A percentile compares a stretch with the other conserved stretches of the same genome.
Conservation (phyloP, 64 coral and sea anemone species). For the Exaiptasia diaphana region DNA sequence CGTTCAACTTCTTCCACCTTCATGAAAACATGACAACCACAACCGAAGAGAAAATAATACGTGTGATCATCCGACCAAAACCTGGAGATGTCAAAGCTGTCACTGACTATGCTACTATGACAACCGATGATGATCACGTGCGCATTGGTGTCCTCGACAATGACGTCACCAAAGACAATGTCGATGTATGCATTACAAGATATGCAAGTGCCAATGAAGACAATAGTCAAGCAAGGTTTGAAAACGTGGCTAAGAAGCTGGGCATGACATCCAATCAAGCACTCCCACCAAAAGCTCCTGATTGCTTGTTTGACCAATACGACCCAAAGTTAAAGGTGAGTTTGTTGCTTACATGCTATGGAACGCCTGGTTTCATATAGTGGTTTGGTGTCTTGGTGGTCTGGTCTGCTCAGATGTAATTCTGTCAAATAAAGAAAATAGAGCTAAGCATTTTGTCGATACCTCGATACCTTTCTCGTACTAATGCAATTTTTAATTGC, state of each 20-base stretch:
- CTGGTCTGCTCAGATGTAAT: too few species aligned
- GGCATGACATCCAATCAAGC: slow-evolving; percentile 72
- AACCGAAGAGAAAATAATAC: slow-evolving; percentile 60
- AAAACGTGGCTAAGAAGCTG: slow-evolving; percentile 74
- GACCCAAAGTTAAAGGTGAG: slow-evolving; percentile 69
- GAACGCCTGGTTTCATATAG: too few species aligned
- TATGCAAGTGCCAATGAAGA: neutral
- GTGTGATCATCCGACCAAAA: slow-evolving; percentile 78
- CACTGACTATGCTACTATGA: slow-evolving; percentile 76
- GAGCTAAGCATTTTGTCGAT: too few species aligned
- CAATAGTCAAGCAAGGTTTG: slow-evolving; percentile 29
- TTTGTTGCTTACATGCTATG: too few species aligned
- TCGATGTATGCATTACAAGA: slow-evolving; percentile 65
- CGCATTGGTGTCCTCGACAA: slow-evolving; percentile 90
- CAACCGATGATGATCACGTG: slow-evolving; percentile 66
- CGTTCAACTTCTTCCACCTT: slow-evolving; percentile 76
- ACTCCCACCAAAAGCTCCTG: slow-evolving; percentile 75
- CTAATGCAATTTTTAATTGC: too few species aligned
- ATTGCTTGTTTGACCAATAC: slow-evolving; percentile 97
- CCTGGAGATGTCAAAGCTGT: slow-evolving; percentile 50
- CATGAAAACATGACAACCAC: slow-evolving; percentile 83
- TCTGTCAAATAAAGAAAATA: too few species aligned
- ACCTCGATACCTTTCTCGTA: too few species aligned
- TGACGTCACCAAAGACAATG: slow-evolving; percentile 63
- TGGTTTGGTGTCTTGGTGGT: too few species aligned